Evolutionary conservation across 2,113 vertebrate genomes (phyloP).

Genomic region (Fregata magnificens): DNA sequence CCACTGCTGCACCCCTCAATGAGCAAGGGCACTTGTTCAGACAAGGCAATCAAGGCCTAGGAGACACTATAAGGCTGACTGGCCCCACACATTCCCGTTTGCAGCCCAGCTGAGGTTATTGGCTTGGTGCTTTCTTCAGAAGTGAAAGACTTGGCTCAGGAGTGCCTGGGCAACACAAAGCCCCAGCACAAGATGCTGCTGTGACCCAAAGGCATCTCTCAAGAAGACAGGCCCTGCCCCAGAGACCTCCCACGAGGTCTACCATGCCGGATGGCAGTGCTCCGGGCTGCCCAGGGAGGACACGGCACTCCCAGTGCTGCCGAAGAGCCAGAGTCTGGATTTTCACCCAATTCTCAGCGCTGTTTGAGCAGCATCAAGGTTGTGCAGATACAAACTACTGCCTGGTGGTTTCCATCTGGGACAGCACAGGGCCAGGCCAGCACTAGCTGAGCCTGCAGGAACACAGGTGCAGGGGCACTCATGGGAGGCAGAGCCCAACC

Average conservation of each 20-base stretch:
- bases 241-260: neutral
- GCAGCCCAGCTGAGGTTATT: neutral
- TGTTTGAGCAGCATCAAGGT: neutral
- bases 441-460: neutral
- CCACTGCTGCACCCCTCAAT: neutral
- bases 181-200: neutral
- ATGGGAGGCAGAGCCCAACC: neutral
- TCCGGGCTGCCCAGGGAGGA: neutral
- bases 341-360: neutral
- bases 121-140: neutral
- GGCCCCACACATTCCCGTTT: neutral
- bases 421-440: neutral
- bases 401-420: neutral
- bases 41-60: neutral
- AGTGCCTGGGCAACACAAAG: neutral
- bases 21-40: neutral
- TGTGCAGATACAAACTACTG: too few species aligned
- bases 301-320: neutral
- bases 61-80: neutral
- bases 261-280: fast-evolving
- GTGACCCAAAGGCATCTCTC: neutral
- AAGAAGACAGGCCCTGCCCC: neutral
- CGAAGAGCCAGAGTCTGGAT: neutral
- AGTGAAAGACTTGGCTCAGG: neutral
- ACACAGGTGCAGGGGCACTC: neutral